These are phyloP conservation scores for Eulemur rubriventer DNA, from an alignment of 2,797 vertebrate genomes.

Conservation along the genomic window DNA sequence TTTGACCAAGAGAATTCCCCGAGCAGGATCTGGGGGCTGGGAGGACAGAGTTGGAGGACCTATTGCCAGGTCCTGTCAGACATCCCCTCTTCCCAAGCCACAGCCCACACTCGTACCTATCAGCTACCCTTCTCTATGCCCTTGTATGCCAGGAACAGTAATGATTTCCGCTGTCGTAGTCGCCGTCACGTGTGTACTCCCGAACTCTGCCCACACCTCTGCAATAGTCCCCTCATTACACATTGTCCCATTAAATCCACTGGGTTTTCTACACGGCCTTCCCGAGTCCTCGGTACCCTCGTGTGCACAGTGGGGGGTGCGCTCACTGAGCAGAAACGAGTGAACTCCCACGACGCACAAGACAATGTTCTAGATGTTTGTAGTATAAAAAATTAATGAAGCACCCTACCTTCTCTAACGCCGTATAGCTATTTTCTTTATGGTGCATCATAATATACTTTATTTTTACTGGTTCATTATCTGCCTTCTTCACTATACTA, in stretches of 20 bases:
- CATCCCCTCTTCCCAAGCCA: neutral
- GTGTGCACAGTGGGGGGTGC: rapidly evolving
- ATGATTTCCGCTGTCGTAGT: too few relatives aligned
- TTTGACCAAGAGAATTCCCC: neutral
- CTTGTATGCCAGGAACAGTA: neutral
- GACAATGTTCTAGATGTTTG: neutral
- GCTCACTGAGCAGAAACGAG: neutral
- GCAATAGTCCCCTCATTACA: neutral
- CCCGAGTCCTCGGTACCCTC: neutral
- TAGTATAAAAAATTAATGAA: neutral
- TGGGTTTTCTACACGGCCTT: neutral
- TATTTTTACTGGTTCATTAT: neutral
- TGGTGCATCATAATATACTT: rapidly evolving
- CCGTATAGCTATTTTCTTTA: neutral
- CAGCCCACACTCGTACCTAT: rapidly evolving
- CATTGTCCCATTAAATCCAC: neutral
- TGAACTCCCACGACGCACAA: neutral
- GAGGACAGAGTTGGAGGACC: neutral
- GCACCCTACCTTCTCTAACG: neutral
- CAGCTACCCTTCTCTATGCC: neutral
- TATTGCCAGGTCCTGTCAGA: rapidly evolving
- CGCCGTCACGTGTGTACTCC: neutral
- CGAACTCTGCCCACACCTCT: neutral
- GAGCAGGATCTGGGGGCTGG: neutral
- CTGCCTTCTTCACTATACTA: neutral